These are phyloP conservation scores for Imbricaverruca yamaguchii DNA, from an alignment of 2,888 invertebrate species.

Conservation along the genomic window DNA sequence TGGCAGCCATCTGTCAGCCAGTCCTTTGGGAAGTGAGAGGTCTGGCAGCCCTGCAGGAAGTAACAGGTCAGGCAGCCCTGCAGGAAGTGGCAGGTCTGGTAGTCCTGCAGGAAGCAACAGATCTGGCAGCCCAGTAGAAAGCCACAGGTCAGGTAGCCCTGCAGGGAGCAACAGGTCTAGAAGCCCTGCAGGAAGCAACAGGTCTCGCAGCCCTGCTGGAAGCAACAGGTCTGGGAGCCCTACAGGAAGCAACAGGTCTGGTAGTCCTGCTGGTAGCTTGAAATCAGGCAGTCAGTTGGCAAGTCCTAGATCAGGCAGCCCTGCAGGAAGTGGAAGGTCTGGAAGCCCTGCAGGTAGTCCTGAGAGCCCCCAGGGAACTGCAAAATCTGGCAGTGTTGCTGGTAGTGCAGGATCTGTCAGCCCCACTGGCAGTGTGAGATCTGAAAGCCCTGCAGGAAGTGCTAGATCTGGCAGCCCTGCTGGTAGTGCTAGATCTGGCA, in stretches of 20 bases:
- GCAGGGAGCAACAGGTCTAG: conserved; percentile 7
- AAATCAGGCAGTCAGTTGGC: background rate
- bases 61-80: conserved; percentile 20
- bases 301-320: background rate
- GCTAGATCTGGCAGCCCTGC: background rate
- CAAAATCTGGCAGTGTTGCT: conserved; percentile 24
- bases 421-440: background rate
- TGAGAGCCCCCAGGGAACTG: background rate
- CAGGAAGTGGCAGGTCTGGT: background rate
- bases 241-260: conserved; percentile 5
- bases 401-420: conserved; percentile 22
- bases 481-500: background rate
- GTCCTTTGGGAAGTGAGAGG: background rate
- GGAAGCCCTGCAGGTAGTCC: conserved; percentile 25
- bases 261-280: background rate
- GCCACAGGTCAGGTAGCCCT: conserved; percentile 22
- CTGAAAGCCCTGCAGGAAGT: conserved; percentile 3
- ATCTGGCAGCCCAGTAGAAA: background rate
- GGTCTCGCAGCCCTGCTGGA: background rate
- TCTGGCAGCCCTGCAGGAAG: conserved; percentile 18
- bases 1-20: background rate
- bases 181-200: background rate
- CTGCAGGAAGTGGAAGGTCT: conserved; percentile 16
- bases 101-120: background rate
- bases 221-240: conserved; percentile 24